Evolutionary conservation across 2,888 invertebrate genomes (phyloP), one percentile per base, ranked within the genome.

Genomic region (Platynereis dumerilii): DNA sequence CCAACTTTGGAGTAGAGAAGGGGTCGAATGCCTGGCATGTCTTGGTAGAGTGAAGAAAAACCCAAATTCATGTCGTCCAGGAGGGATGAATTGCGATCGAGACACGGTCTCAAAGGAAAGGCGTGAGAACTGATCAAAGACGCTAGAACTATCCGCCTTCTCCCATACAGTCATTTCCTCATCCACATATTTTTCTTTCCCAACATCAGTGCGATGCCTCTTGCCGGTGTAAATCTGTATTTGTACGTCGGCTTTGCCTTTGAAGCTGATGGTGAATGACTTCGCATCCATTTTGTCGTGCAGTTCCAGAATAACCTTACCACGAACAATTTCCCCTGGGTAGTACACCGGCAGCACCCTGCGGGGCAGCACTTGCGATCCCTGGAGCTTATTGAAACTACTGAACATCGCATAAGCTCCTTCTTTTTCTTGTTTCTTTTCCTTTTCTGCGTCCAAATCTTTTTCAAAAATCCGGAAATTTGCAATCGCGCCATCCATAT

Each of bases 251-350:
- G 55, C 63, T 22, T 28, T 20, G 22, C 63, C 63, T 34, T 55
- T 55, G 26, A 63, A 63, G 24, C 27, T 58, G 1, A 63, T 20
- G 17, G n/a, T 44, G 1, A 63, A 22, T 1, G 22, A n/a, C 5
- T 57, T 29, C 12, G 63, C 57, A 5, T 56, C 57, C 52, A 63
- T 22, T 10, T 24, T 29, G 1, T 58, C 55, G 15, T 29, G 3
- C 3, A 57, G 20, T 22, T 56, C 48, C 24, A 63, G 34, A 10
- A 26, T 2, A 7, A 63, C 15, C 15, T 63, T 56, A 3, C 63
- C 63, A 15, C 24, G 52, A 29, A 63, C 58, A 22, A 48, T n/a
- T n/a, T 63, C 63, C 1, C 63, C 63, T 10, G 57, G 57, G n/a
- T 44, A 28, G 22, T 42, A 58, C 2, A 63, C 28, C 5, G 63